Evolutionary conservation across 1,140 invertebrate genomes (phyloP).

Genomic region (Pseudoatta argentina): DNA sequence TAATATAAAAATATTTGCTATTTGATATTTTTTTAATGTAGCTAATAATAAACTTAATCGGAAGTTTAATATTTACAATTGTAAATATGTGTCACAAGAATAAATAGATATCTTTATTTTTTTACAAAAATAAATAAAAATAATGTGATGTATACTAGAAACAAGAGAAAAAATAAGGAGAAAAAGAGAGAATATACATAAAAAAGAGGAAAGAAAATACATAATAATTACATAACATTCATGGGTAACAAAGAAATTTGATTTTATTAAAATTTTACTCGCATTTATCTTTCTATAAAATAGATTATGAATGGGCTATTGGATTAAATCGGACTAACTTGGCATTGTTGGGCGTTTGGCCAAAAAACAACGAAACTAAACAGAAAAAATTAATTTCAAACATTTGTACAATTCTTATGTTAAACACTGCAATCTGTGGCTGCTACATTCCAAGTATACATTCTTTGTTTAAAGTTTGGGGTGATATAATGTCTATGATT

Average conservation of each 20-base stretch:
- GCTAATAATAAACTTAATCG: too few relatives aligned
- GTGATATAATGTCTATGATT: conserved; percentile 7
- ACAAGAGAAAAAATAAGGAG: background rate
- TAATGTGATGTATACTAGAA: background rate
- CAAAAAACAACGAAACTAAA: background rate
- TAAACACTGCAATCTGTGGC: background rate
- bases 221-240: background rate
- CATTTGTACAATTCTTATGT: background rate
- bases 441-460: background rate
- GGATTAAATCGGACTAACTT: background rate
- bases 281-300: background rate
- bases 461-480: background rate
- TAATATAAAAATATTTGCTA: background rate
- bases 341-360: background rate
- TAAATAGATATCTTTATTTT: background rate
- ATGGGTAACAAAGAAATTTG: background rate
- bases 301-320: conserved; percentile 20
- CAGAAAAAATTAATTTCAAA: background rate
- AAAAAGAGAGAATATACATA: background rate
- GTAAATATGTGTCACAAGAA: background rate
- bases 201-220: background rate
- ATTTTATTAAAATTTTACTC: background rate
- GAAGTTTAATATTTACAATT: background rate
- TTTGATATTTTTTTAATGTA: background rate
- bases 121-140: background rate